Evolutionary conservation across 2,113 vertebrate species (phyloP), one percentile per base, ranked within the genome.

Genomic region (Sphyrna mokarran): DNA sequence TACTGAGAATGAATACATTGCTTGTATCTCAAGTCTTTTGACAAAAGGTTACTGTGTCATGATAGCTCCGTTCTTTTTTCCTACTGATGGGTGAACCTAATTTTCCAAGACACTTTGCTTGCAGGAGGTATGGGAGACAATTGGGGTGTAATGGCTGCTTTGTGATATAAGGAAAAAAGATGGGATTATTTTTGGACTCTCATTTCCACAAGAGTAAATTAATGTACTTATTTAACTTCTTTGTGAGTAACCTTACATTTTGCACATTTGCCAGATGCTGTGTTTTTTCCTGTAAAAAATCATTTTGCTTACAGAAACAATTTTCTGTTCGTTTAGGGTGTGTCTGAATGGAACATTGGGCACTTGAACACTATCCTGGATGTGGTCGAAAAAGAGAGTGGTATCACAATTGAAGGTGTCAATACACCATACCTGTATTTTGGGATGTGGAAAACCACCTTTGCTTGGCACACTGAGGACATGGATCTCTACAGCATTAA

Each of bases 391-490:
- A 98, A 97, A 7, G 99, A 99, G 96, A 99, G 99, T 6, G 99
- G 98, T 10, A 98, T 99, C 96, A 99, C 98, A 96, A 99, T 99
- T 0, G 99, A 99, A 96, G 99, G 99, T 0, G 98, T 99, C 69
- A 99, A 99, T 96, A 99, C 98, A 11, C 98, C 99, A 0, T 99
- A 98, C 96, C 97, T 99, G 0, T 99, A 99, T 95, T 99, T 99
- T 3, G 99, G 99, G 83, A 99, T 99, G 99, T 99, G 99, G 99
- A 99, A 99, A 97, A 99, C 98, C 0, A 99, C 99, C 0, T 99
- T 99, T 87, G 99, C 99, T 0, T 99, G 99, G 99, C 99, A 99
- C 96, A 99, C 99, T 0, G 99, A 99, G 95, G 99, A 99, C 97
- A 99, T 99, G 99, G 99, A 99, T 96, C 98, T 99, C 0, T 99